Evolutionary conservation across 1,140 invertebrate genomes (phyloP), one percentile per base, ranked within the genome.

Genomic region (Atta colombica): DNA sequence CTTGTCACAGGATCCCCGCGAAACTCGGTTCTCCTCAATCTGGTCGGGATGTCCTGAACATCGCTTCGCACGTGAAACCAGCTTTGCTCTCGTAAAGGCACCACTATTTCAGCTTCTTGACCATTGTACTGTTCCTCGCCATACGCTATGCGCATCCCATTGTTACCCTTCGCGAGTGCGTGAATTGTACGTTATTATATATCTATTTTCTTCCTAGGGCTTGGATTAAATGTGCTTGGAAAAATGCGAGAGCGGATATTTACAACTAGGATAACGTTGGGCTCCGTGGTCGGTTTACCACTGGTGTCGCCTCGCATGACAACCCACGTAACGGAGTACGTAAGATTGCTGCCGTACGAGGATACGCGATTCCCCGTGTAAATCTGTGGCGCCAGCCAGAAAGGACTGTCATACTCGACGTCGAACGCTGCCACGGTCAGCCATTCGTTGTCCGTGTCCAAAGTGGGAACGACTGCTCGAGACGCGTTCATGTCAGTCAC

Each of bases 231-330:
- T 53, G 21, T 28, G 16, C 35, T 5, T 14, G 1, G 4, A 35
- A 25, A 60, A 58, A 72, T n/a, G 35, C 51, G 14, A 80, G 28
- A 68, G n/a, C 6, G 53, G 45, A 80, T 89, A 94, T 95, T 96
- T 94, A 97, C 97, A 92, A 99, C 96, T 3, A 99, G 94, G 72
- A 99, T 97, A 31, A 99, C 95, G 94, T 99, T 98, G 6, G 98
- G 98, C 16, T 97, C 97, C 3, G 96, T 96, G n/a, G 97, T 98
- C 3, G 98, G 97, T 93, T 97, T 97, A 6, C 98, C 98, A 53
- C 98, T 98, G 0, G 97, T 98, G 93, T 99, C 98, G 14, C 98
- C 98, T 63, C 98, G 96, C 92, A 98, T 97, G 1, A 98, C 97
- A 8, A 97, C 97, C 97, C 98, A 99, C 87, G 97, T 97, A 21